Evolutionary conservation across 37 sponge, comb jelly and placozoan species (phyloP).

Genomic region (Amphimedon queenslandica): DNA sequence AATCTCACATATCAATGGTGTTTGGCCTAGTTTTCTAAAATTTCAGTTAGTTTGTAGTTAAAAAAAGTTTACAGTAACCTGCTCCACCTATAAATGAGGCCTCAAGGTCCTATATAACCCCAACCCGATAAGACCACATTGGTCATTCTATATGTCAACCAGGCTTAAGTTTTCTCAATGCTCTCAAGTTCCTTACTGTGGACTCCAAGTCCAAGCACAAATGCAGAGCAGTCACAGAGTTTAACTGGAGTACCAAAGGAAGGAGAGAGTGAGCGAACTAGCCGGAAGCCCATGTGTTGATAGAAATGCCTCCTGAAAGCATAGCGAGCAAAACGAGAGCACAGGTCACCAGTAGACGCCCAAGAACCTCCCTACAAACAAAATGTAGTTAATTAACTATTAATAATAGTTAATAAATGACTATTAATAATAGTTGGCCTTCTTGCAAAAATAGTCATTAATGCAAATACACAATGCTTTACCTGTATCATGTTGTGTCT

Average conservation of each 20-base stretch:
- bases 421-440: too few relatives aligned
- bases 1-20: too few relatives aligned
- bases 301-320: conserved; percentile 87
- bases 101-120: too few relatives aligned
- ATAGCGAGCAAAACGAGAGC: conserved; percentile 79
- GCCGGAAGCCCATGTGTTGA: conserved; percentile 85
- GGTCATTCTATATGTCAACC: too few relatives aligned
- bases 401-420: too few relatives aligned
- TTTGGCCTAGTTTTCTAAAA: too few relatives aligned
- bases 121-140: too few relatives aligned
- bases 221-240: conserved; percentile 57
- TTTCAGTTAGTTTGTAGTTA: too few relatives aligned
- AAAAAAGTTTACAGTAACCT: too few relatives aligned
- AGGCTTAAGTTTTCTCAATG: too few relatives aligned
- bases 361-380: conserved; percentile 82
- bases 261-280: conserved; percentile 47
- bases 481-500: conserved; percentile 78
- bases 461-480: not conserved
- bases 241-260: conserved; percentile 62
- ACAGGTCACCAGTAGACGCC: conserved; percentile 70
- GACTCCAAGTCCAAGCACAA: conserved; percentile 68
- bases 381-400: too few relatives aligned
- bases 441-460: not conserved
- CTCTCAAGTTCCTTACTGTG: conserved; percentile 27
- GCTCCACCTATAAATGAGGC: too few relatives aligned